A percentile compares a stretch with the other conserved stretches of the same genome.
phyloP scores from a whole-genome alignment of 2,113 vertebrate species.

The Chamaetylas fuelleborni region DNA sequence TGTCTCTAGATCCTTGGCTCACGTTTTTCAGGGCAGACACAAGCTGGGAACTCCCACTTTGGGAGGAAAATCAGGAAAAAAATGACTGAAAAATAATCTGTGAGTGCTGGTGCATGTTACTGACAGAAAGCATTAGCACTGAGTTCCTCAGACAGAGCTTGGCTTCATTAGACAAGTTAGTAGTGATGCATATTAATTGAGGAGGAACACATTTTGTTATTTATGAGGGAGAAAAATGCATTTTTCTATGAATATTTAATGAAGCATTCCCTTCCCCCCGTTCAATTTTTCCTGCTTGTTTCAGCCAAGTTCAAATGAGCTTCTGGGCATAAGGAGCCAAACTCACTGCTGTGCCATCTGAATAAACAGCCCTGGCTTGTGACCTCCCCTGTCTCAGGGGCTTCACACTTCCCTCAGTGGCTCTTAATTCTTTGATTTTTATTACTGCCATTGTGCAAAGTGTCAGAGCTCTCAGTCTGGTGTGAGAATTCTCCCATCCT shows the following conservation, averaged over 20 bases:
- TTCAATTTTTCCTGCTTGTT: not conserved
- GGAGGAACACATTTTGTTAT: not conserved
- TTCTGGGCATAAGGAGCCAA: not conserved
- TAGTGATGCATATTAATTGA: slow-evolving; percentile 30
- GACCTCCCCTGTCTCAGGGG: not conserved
- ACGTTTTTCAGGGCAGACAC: not conserved
- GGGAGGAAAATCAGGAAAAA: not conserved
- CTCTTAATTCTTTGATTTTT: not conserved
- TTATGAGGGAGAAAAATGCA: slow-evolving; percentile 22
- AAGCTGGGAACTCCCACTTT: not conserved
- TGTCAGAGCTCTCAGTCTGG: not conserved
- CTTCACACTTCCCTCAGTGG: not conserved
- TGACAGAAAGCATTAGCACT: not conserved
- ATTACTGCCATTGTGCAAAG: not conserved
- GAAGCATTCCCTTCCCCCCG: not conserved
- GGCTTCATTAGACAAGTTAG: not conserved
- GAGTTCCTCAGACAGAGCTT: not conserved
- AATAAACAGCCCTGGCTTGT: not conserved
- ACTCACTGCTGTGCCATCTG: not conserved
- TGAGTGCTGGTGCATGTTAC: not conserved
- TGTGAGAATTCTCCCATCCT: not conserved
- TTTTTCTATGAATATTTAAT: slow-evolving; percentile 17
- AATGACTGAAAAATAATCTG: not conserved
- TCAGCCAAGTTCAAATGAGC: not conserved
- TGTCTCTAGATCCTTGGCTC: not conserved